Percentiles rank a stretch among this genome's conserved stretches.
Evolutionary conservation across 1,140 invertebrate species (phyloP).

Genomic region (Euura lappo): DNA sequence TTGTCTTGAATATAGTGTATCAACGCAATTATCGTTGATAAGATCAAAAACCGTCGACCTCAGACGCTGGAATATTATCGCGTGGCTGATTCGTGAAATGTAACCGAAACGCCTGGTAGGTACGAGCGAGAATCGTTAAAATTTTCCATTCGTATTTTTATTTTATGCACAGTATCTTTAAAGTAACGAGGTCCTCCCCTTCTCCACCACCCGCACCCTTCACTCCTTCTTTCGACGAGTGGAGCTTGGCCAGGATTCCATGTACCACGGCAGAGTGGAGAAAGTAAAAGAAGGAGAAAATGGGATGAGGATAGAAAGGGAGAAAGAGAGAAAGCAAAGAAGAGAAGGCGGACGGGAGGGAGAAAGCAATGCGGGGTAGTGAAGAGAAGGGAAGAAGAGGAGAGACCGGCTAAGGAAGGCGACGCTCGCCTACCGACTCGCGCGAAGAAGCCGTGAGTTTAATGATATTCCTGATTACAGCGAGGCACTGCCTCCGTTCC

Average conservation of each 20-base stretch:
- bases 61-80: not conserved
- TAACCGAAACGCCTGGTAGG: slow-evolving; percentile 6
- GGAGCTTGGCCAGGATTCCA: not conserved
- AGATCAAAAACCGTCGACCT: not conserved
- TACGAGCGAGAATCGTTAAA: slow-evolving; percentile 11
- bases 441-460: slow-evolving; percentile 53
- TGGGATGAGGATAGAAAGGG: not conserved
- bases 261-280: not conserved
- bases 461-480: slow-evolving; percentile 61
- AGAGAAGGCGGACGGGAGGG: slow-evolving; percentile 18
- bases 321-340: not conserved
- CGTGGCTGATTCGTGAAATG: not conserved
- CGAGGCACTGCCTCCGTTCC: slow-evolving; percentile 27
- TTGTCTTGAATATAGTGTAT: too few relatives aligned
- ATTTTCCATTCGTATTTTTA: slow-evolving; percentile 2
- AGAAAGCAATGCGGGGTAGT: slow-evolving; percentile 9
- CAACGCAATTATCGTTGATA: not conserved
- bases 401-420: not conserved
- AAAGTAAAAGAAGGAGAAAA: slow-evolving; percentile 8
- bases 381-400: slow-evolving; percentile 17
- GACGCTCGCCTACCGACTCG: slow-evolving; percentile 34
- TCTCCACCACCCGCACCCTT: not conserved
- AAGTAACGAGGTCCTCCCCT: slow-evolving; percentile 3
- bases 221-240: not conserved
- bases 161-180: slow-evolving; percentile 5